Conservation (phyloP, 2,797 vertebrate genomes). For the Rhinophrynus dorsalis region DNA sequence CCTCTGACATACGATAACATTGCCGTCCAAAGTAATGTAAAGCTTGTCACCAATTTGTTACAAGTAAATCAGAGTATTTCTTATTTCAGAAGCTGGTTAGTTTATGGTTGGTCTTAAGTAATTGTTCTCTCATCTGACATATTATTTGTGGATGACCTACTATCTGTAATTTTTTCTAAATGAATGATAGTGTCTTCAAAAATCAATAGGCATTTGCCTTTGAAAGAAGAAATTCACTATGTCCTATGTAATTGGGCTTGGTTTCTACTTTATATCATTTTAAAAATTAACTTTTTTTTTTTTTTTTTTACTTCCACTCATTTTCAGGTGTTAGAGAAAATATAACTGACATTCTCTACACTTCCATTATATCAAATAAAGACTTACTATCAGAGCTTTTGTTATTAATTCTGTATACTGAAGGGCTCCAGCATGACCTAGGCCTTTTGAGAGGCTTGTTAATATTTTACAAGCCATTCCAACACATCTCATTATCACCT, state of each 20-base stretch:
- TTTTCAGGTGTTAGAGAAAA: constrained; percentile 10
- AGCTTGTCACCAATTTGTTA: no score
- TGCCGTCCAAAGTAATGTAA: no score
- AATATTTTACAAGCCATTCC: constrained; percentile 46
- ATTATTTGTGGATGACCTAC: background rate
- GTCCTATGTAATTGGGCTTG: background rate
- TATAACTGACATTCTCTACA: background rate
- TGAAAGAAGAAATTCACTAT: background rate
- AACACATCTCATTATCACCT: constrained; percentile 42
- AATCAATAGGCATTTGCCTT: constrained; percentile 29
- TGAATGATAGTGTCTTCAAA: constrained; percentile 9
- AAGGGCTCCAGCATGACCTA: constrained; percentile 28
- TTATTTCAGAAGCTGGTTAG: no score
- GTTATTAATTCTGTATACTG: constrained; percentile 35
- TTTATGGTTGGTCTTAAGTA: background rate
- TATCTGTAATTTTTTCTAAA: background rate
- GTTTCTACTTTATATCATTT: constrained; percentile 9
- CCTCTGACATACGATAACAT: no score
- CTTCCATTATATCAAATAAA: constrained; percentile 31
- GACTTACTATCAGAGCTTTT: constrained; percentile 32
- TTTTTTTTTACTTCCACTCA: background rate
- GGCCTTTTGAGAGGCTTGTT: constrained; percentile 45
- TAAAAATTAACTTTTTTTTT: background rate
- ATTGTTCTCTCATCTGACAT: background rate
- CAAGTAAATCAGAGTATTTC: no score